phyloP scores from a whole-genome alignment of 2,888 invertebrate species.

The Thecocarcelia acutangulata region DNA sequence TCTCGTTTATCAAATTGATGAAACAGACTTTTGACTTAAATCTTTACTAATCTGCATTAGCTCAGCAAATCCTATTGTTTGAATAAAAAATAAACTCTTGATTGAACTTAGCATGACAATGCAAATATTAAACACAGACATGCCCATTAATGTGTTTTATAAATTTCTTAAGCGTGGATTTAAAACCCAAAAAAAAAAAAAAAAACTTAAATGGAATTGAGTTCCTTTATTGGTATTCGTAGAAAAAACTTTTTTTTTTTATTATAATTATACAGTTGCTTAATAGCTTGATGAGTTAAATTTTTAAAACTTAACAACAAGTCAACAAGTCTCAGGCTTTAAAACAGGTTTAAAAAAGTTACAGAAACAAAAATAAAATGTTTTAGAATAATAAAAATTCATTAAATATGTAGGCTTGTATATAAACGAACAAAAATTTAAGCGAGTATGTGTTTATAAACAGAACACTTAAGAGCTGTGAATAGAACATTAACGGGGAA shows the following conservation, averaged over 20 bases:
- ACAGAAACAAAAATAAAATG: too few relatives aligned
- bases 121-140: neutral
- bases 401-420: too few relatives aligned
- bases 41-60: slow-evolving; percentile 10
- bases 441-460: too few relatives aligned
- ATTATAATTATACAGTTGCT: too few relatives aligned
- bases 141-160: neutral
- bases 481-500: too few relatives aligned
- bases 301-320: too few relatives aligned
- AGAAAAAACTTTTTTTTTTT: slow-evolving; percentile 1
- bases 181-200: slow-evolving; percentile 14
- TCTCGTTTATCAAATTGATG: slow-evolving; percentile 39
- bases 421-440: too few relatives aligned
- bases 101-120: slow-evolving; percentile 55
- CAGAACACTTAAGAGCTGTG: too few relatives aligned
- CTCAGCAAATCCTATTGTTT: slow-evolving; percentile 7
- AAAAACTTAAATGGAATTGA: slow-evolving; percentile 14
- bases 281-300: too few relatives aligned
- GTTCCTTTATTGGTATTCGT: neutral
- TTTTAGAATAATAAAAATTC: too few relatives aligned
- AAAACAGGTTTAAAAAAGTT: too few relatives aligned
- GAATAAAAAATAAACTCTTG: slow-evolving; percentile 24
- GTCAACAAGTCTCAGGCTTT: too few relatives aligned
- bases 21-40: slow-evolving; percentile 28
- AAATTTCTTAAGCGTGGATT: neutral